Evolutionary conservation across 2,888 invertebrate genomes (phyloP).

Genomic region (Sericinus montela): DNA sequence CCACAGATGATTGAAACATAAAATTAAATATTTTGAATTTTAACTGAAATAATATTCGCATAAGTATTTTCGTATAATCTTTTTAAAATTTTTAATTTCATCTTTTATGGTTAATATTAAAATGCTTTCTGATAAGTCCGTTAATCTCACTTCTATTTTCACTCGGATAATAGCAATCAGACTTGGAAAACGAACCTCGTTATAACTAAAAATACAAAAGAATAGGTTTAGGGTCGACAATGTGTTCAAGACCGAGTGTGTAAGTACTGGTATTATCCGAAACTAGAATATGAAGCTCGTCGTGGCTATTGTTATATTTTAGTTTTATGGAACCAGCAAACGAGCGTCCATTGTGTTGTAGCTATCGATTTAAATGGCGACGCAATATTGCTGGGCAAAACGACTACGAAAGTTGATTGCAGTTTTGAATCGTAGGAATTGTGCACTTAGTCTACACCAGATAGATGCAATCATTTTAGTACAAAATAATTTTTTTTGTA

Average conservation of each 20-base stretch:
- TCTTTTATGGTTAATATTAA: no score
- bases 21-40: conserved; percentile 15
- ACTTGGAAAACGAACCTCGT: conserved; percentile 16
- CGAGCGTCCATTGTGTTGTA: conserved; percentile 56
- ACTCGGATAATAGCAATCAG: conserved; percentile 14
- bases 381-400: conserved; percentile 56
- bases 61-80: not conserved
- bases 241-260: conserved; percentile 39
- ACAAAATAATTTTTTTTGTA: conserved; percentile 27
- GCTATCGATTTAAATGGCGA: conserved; percentile 54
- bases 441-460: conserved; percentile 31
- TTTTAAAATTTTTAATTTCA: not conserved
- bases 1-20: conserved; percentile 13
- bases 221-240: conserved; percentile 44
- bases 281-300: conserved; percentile 37
- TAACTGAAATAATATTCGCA: not conserved
- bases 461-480: conserved; percentile 29
- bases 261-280: conserved; percentile 28
- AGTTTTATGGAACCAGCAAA: conserved; percentile 61
- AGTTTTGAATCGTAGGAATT: conserved; percentile 39
- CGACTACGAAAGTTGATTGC: conserved; percentile 52
- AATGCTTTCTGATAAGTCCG: no score
- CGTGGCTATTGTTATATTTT: conserved; percentile 53
- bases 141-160: not conserved
- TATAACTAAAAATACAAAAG: conserved; percentile 32